These are phyloP conservation scores for Agrotis segetum DNA, from an alignment of 2,888 invertebrate species.

Conservation along the genomic window DNA sequence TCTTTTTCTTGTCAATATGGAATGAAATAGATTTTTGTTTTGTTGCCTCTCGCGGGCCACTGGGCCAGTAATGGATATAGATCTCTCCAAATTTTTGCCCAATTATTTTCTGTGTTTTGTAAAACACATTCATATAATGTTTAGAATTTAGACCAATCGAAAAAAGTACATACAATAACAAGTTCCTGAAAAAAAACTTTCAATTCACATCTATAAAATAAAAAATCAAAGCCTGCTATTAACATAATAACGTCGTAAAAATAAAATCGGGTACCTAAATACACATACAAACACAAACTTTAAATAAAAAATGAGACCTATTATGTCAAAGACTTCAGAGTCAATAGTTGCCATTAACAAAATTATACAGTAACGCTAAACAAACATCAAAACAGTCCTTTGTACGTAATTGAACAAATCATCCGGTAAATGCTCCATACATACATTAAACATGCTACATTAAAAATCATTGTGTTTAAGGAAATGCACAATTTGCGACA, in stretches of 20 bases:
- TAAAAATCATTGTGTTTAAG: background rate
- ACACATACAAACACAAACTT: conserved; percentile 1
- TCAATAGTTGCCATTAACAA: conserved; percentile 37
- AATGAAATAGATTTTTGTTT: no score
- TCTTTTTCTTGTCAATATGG: no score
- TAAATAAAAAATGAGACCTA: conserved; percentile 16
- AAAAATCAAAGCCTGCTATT: no score
- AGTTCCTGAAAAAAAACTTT: no score
- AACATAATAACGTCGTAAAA: background rate
- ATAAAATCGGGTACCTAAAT: background rate
- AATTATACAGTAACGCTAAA: conserved; percentile 23
- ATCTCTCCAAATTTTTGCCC: background rate
- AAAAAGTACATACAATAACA: background rate
- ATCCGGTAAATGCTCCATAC: conserved; percentile 19
- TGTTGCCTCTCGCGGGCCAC: no score
- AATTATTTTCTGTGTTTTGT: no score
- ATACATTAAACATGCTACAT: conserved; percentile 25
- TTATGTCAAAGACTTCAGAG: conserved; percentile 5
- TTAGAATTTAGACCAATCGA: background rate
- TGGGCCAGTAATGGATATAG: background rate
- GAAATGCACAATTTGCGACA: background rate
- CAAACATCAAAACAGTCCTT: conserved; percentile 13
- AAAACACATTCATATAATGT: background rate
- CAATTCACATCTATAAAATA: background rate
- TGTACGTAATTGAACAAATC: conserved; percentile 47